These are phyloP conservation scores for Lordiphosa andalusiaca DNA, from an alignment of 2,888 invertebrate species.

Conservation along the genomic window DNA sequence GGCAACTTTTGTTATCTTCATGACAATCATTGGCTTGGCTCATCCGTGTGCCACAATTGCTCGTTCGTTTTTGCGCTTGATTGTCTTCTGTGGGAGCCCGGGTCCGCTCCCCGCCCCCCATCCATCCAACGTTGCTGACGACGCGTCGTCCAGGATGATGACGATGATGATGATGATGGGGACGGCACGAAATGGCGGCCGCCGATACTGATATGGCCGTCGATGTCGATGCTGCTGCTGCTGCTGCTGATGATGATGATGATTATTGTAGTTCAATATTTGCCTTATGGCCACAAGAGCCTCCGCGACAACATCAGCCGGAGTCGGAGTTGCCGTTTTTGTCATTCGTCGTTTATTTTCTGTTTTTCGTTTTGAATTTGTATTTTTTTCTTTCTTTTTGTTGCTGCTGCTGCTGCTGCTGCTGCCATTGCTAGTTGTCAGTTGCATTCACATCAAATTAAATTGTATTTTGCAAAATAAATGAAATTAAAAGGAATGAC, in stretches of 20 bases:
- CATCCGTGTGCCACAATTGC: conserved; percentile 74
- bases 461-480: conserved; percentile 74
- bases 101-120: conserved; percentile 11
- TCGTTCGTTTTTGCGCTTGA: conserved; percentile 72
- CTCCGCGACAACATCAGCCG: conserved; percentile 26
- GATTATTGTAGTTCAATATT: conserved; percentile 76
- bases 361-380: too few species aligned
- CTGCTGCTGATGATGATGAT: conserved; percentile 47
- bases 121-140: too few species aligned
- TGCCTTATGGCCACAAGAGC: conserved; percentile 60
- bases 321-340: conserved; percentile 46
- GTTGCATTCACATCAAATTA: conserved; percentile 75
- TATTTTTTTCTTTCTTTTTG: conserved; percentile 13
- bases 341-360: conserved; percentile 30
- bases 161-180: conserved; percentile 51
- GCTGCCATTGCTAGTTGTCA: conserved; percentile 62
- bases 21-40: conserved; percentile 70
- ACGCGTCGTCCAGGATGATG: conserved; percentile 17
- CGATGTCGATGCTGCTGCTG: too few species aligned
- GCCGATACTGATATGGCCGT: conserved; percentile 50
- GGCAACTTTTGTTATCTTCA: conserved; percentile 76
- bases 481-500: conserved; percentile 73
- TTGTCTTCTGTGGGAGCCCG: conserved; percentile 50
- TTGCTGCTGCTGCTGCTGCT: conserved; percentile 12
- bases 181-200: conserved; percentile 59